Evolutionary conservation across 2,888 invertebrate genomes (phyloP), one percentile per base, ranked within the genome.

Genomic region (Acleris laterana): DNA sequence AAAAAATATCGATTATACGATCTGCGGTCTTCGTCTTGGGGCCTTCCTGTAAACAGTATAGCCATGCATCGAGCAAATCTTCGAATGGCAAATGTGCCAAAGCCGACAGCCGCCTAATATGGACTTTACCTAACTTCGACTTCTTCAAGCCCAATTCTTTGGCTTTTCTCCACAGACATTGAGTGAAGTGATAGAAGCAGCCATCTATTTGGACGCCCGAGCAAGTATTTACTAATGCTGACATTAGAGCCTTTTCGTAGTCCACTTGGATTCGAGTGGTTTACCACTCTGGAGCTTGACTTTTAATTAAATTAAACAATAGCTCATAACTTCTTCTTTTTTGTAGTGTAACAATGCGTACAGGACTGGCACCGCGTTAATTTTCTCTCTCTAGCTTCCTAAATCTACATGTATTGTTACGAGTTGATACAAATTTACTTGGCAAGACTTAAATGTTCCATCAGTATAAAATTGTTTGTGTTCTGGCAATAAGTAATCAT

Each of bases 401-500:
- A 57, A 55, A 32, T 55, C 55, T 20, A 17, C 38, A 55, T 55
- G 55, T 17, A 55, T 38, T 17, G 55, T 55, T 17, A 55, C 55
- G 32, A 55, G 55, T 17, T 55, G 55, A 55, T 55, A 55, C 42
- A 55, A 55, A 42, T 42, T 55, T 17, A 42, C n/a, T 55, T 55
- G 55, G 3, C 55, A 55, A 13, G 55, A 55, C 4, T 42, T 42
- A 42, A 42, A 25, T 25, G 25, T 25, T 6, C 25, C 6, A 25
- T 25, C 25, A 25, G 13, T 3, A 16, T 49, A 49, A 49, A 49
- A 49, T 9, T 49, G 3, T 49, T 49, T 49, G 19, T 19, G 11
- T 19, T 49, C 1, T 11, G 19, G 9, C 11, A 42, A 16, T 42
- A 16, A 13, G 4, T 52, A 28, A 52, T 52, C n/a, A 28, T 52